Evolutionary conservation across 2,113 vertebrate genomes (phyloP).

Genomic region (Bubo bubo): DNA sequence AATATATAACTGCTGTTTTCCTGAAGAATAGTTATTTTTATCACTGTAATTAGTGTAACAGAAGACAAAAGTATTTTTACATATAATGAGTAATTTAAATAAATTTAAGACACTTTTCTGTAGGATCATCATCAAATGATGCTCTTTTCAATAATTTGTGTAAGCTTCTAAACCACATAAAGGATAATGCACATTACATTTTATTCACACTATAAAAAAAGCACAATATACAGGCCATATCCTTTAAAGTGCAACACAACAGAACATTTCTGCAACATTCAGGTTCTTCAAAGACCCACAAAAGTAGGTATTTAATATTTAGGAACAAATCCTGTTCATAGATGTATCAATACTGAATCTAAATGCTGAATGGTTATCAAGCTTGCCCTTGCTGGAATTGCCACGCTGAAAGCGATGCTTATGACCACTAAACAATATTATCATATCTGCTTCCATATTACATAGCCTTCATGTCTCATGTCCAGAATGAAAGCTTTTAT

Average conservation of each 20-base stretch:
- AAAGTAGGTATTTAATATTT: slow-evolving; percentile 30
- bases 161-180: slow-evolving; percentile 57
- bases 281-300: slow-evolving; percentile 50
- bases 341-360: background rate
- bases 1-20: background rate
- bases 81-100: slow-evolving; percentile 3
- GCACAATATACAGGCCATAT: slow-evolving; percentile 73
- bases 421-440: background rate
- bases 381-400: slow-evolving; percentile 6
- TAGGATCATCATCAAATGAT: slow-evolving; percentile 38
- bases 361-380: slow-evolving; percentile 26
- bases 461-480: background rate
- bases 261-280: slow-evolving; percentile 70
- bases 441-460: background rate
- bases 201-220: slow-evolving; percentile 72
- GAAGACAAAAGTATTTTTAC: background rate
- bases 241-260: slow-evolving; percentile 77
- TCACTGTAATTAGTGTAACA: background rate
- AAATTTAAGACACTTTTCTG: slow-evolving; percentile 28
- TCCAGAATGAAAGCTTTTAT: background rate
- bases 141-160: slow-evolving; percentile 26
- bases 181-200: slow-evolving; percentile 64
- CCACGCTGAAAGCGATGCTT: background rate
- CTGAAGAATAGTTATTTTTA: background rate
- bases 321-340: slow-evolving; percentile 10